These are phyloP conservation scores for Planococcus citri DNA, from an alignment of 1,140 invertebrate species.

Conservation along the genomic window DNA sequence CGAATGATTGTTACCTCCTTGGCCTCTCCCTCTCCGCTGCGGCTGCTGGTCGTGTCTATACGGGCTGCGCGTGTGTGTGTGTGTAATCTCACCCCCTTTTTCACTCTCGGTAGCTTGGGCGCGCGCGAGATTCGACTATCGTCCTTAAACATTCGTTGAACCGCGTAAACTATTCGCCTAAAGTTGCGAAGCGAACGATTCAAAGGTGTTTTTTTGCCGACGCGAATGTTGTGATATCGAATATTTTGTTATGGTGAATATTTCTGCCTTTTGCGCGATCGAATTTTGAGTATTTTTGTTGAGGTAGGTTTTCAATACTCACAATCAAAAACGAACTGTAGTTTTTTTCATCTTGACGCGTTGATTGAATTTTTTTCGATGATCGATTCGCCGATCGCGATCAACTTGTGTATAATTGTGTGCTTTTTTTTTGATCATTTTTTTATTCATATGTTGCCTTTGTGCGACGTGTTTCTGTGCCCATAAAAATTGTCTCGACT, in stretches of 20 bases:
- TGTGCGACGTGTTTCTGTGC: no score
- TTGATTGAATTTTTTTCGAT: no score
- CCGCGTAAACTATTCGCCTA: constrained; percentile 9
- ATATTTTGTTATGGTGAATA: not conserved
- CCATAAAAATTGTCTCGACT: no score
- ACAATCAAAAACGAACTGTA: no score
- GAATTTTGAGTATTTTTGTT: not conserved
- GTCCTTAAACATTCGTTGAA: constrained; percentile 18
- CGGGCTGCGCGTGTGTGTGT: no score
- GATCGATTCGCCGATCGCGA: no score
- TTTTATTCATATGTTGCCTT: not conserved
- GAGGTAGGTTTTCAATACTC: not conserved
- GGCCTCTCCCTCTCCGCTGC: not conserved
- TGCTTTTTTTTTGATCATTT: not conserved
- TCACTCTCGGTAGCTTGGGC: not conserved
- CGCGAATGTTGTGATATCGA: constrained; percentile 1
- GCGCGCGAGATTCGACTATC: not conserved
- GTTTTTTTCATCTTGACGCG: no score
- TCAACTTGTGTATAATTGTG: no score
- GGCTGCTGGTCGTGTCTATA: no score
- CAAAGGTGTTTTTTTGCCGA: not conserved
- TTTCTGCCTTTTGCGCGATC: not conserved
- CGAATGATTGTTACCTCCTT: not conserved
- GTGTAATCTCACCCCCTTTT: not conserved
- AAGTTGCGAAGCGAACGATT: not conserved